These are phyloP conservation scores for Mamestra brassicae DNA, from an alignment of 2,888 invertebrate species.

Conservation along the genomic window DNA sequence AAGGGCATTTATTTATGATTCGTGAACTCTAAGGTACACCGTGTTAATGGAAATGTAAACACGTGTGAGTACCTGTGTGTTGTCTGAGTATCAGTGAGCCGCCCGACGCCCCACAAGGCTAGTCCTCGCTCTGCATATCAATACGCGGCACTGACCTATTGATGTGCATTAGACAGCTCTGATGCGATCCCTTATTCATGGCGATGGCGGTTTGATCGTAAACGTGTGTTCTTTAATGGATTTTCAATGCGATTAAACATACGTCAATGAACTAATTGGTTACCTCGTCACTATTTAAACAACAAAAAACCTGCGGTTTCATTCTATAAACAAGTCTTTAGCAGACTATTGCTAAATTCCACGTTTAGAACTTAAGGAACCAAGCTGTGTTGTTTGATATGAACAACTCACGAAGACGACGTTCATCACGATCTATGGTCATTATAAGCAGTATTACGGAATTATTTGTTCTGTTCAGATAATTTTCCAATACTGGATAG, in stretches of 20 bases:
- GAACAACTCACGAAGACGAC: slow-evolving; percentile 3
- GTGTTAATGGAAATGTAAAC: slow-evolving; percentile 30
- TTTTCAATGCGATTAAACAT: not conserved
- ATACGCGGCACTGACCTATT: slow-evolving; percentile 25
- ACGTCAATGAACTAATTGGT: not conserved
- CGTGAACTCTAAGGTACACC: slow-evolving; percentile 15
- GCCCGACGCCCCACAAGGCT: slow-evolving; percentile 12
- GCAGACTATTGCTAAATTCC: slow-evolving; percentile 2
- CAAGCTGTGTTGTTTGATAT: not conserved
- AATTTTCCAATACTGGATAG: not conserved
- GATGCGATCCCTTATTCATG: not conserved
- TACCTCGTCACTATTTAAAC: not conserved
- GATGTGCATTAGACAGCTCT: not conserved
- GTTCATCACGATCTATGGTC: not conserved
- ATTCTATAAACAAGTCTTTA: not conserved
- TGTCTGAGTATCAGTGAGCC: slow-evolving; percentile 5
- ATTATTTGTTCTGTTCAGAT: not conserved
- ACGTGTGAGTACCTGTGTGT: not conserved
- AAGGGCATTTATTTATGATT: slow-evolving; percentile 39
- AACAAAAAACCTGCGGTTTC: not conserved
- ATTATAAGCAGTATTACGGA: not conserved
- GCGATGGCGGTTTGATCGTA: not conserved
- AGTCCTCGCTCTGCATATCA: slow-evolving; percentile 14
- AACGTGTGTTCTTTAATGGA: not conserved
- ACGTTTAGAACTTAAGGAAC: not conserved